phyloP scores from a whole-genome alignment of 2,888 invertebrate species.

The Tetrapedia diversipes region DNA sequence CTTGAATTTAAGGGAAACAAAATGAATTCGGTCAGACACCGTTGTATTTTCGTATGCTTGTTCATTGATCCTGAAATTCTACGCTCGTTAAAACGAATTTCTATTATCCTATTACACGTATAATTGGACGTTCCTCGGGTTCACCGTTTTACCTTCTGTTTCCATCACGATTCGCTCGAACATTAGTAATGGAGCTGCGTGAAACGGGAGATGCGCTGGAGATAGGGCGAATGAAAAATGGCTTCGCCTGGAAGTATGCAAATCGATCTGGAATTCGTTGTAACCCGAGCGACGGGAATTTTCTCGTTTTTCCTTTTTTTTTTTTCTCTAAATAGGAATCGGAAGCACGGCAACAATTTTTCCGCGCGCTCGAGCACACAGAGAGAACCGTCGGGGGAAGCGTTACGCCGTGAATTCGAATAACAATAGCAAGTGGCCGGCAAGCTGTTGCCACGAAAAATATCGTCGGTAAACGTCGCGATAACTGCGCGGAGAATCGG shows the following conservation, averaged over 20 bases:
- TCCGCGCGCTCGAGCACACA: too few species aligned
- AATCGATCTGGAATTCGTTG: neutral
- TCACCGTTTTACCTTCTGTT: neutral
- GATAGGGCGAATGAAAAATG: neutral
- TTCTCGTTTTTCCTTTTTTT: neutral
- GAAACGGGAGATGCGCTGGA: neutral
- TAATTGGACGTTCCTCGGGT: too few species aligned
- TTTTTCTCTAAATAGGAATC: neutral
- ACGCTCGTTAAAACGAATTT: too few species aligned
- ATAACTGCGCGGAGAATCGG: constrained; percentile 51
- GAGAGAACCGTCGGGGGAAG: neutral
- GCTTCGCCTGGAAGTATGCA: neutral
- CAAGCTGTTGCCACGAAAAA: constrained; percentile 63
- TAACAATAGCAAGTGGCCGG: constrained; percentile 19
- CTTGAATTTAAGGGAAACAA: too few species aligned
- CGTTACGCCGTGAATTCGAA: constrained; percentile 13
- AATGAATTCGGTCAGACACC: too few species aligned
- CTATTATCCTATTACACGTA: too few species aligned
- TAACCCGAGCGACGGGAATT: neutral
- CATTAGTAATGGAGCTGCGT: neutral
- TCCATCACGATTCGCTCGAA: neutral
- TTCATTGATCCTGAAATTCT: too few species aligned
- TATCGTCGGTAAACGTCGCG: constrained; percentile 58
- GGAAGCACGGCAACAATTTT: neutral
- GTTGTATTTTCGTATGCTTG: too few species aligned